A percentile compares a stretch with the other conserved stretches of the same genome.
Evolutionary conservation across 2,888 invertebrate genomes (phyloP).

Genomic region (Xanthia icteritia): DNA sequence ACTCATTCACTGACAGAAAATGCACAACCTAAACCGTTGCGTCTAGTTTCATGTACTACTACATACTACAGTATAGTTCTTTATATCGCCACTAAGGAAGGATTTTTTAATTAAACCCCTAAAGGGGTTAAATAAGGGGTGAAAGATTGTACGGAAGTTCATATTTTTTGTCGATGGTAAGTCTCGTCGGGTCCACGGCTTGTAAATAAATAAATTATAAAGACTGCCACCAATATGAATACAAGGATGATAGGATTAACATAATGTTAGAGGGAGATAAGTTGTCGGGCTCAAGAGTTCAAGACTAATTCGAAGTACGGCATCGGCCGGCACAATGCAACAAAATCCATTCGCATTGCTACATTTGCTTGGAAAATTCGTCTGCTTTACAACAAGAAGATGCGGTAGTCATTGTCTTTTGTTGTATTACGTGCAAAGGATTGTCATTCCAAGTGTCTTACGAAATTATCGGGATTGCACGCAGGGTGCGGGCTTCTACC

Average conservation of each 20-base stretch:
- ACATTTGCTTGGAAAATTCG: neutral
- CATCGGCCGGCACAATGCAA: too few relatives aligned
- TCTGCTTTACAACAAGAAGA: neutral
- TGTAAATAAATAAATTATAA: neutral
- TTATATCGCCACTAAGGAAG: too few relatives aligned
- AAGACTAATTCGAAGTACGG: too few relatives aligned
- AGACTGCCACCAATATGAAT: too few relatives aligned
- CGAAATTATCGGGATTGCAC: neutral
- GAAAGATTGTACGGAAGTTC: neutral
- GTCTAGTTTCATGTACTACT: too few relatives aligned
- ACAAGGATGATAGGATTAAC: neutral
- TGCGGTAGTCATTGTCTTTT: too few relatives aligned
- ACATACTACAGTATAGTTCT: too few relatives aligned
- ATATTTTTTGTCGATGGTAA: neutral
- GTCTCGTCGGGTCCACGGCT: neutral
- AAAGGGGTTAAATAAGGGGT: neutral
- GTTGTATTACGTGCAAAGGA: neutral
- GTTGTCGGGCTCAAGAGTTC: neutral
- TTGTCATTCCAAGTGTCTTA: slow-evolving; percentile 6
- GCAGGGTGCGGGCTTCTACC: neutral
- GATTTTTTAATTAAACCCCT: too few relatives aligned
- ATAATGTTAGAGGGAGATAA: neutral
- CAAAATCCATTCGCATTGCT: neutral
- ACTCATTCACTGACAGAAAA: too few relatives aligned
- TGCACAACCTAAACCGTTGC: too few relatives aligned